Base-by-base conservation (phyloP, 2,888 invertebrate species). In the Eupeodes luniger region DNA sequence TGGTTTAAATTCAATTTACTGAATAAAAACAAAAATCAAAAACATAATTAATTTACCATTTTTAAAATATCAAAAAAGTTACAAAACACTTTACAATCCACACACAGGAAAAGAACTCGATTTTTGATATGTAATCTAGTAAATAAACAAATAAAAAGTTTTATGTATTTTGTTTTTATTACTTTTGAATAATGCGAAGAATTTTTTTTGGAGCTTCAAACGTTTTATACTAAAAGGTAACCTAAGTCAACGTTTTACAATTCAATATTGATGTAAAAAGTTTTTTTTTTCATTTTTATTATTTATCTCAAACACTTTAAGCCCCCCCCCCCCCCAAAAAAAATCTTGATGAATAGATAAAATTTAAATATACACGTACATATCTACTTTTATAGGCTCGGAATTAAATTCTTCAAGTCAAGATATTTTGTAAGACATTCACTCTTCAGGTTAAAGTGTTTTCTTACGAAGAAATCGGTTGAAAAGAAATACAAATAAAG, bases 401-500 rank as follows among this genome's bases (percentile, higher is more conserved):
- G 27, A 47, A 27, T 27, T 27, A 27, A 44, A 72, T 47, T 72
- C 44, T 47, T 4, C 12, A 2, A 57, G n/a, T 47, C 53, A 40
- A 70, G n/a, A 40, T 14, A 57, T 14, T 27, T 47, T 47, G 44
- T 59, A 27, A 44, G 10, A 47, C 47, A 6, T 11, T 10, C 14
- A 12, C 55, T 64, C 47, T 34, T 74, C 19, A 34, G 19, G 67
- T 55, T 64, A 61, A 66, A 81, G 85, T 81, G 78, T 78, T 85
- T 78, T 85, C 47, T 86, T 86, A 75, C 74, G 16, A 61, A 75
- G 82, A 86, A 86, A 86, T 74, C 78, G 36, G 57, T 74, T 81
- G 19, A 61, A 10, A 67, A 57, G 64, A 47, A 53, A 72, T 69
- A 81, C 79, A 82, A 86, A 7, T 40, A 40, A 40, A 40, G 27